phyloP scores from a whole-genome alignment of 1,140 invertebrate species.

The Hesperophylax magnus region DNA sequence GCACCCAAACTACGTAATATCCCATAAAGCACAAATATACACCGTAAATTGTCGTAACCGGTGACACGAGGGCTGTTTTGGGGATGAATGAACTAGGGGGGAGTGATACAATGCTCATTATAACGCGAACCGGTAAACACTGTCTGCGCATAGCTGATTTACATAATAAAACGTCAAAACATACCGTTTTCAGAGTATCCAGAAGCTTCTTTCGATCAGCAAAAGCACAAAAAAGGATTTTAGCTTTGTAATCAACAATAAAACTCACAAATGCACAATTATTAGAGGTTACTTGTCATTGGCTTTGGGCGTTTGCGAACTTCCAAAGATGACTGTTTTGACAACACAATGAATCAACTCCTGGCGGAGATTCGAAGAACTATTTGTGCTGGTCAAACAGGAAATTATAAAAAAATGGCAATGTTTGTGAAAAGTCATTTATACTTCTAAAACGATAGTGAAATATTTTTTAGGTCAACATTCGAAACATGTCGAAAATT shows the following conservation, averaged over 20 bases:
- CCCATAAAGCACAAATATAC: not conserved
- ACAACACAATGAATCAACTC: slow-evolving; percentile 12
- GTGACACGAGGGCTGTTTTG: slow-evolving; percentile 36
- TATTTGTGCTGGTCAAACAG: not conserved
- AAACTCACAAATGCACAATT: slow-evolving; percentile 26
- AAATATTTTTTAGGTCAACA: not conserved
- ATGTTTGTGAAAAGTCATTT: no score
- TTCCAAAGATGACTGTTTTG: slow-evolving; percentile 39
- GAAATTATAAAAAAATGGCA: no score
- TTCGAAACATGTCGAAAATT: no score
- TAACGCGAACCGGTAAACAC: slow-evolving; percentile 41
- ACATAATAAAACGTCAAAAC: slow-evolving; percentile 9
- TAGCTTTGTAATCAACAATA: not conserved
- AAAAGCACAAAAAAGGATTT: slow-evolving; percentile 5
- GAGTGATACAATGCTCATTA: slow-evolving; percentile 23
- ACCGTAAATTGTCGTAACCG: not conserved
- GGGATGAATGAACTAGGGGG: slow-evolving; percentile 46
- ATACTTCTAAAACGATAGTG: not conserved
- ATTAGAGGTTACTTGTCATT: slow-evolving; percentile 48
- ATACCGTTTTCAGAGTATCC: not conserved
- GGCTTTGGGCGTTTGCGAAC: slow-evolving; percentile 44
- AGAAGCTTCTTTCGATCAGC: not conserved
- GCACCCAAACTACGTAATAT: slow-evolving; percentile 34
- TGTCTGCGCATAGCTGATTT: slow-evolving; percentile 1
- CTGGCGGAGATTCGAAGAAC: slow-evolving; percentile 12